Percentiles rank a stretch among this genome's conserved stretches.
phyloP scores from a whole-genome alignment of 2,888 invertebrate genomes.

The Amblyjoppa proteus region DNA sequence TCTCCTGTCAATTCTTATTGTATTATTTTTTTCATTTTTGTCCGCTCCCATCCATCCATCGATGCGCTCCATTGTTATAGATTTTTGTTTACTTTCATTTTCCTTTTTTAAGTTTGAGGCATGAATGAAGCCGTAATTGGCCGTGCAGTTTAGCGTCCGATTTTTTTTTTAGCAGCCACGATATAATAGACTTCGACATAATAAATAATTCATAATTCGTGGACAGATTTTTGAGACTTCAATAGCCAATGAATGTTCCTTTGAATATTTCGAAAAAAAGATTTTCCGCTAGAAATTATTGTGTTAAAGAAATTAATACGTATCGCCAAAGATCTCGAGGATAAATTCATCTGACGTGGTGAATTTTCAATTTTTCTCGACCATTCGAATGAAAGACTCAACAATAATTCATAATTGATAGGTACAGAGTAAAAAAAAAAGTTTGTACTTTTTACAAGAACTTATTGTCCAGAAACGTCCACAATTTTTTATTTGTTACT shows the following conservation, averaged over 20 bases:
- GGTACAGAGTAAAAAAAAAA: no score
- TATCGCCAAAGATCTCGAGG: no score
- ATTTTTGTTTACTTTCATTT: background rate
- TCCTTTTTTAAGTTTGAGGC: background rate
- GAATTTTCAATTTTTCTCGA: background rate
- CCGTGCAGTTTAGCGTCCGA: background rate
- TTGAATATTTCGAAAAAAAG: background rate
- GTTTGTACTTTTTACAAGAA: no score
- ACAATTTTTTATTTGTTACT: no score
- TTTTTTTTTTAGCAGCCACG: background rate
- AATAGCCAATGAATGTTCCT: no score
- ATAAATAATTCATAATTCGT: background rate
- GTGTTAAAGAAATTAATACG: background rate
- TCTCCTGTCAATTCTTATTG: conserved; percentile 46
- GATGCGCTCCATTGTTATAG: background rate
- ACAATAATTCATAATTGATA: background rate
- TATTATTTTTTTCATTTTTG: conserved; percentile 6
- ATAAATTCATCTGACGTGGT: background rate
- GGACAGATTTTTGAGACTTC: no score
- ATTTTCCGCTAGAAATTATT: background rate
- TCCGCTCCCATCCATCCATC: background rate
- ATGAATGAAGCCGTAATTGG: background rate
- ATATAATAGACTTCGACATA: background rate
- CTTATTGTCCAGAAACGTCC: no score
- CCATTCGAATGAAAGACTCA: background rate